Evolutionary conservation across 2,888 invertebrate genomes (phyloP).

Genomic region (Brenthis hecate): DNA sequence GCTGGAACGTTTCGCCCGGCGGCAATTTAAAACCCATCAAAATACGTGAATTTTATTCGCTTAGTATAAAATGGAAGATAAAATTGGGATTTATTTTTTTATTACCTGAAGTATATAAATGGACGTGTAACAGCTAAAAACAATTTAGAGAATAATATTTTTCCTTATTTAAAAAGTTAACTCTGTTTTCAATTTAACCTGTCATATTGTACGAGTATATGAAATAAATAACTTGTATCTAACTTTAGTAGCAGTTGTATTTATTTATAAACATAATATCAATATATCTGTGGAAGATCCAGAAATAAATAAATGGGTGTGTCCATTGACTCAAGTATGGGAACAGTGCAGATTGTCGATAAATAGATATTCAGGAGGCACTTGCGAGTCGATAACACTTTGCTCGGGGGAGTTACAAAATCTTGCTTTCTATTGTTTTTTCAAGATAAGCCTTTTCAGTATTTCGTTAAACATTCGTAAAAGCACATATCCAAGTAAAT

Average conservation of each 20-base stretch:
- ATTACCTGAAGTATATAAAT: background rate
- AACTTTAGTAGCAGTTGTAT: too few species aligned
- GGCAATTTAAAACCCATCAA: slow-evolving; percentile 31
- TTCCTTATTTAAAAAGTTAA: too few species aligned
- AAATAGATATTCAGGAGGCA: slow-evolving; percentile 36
- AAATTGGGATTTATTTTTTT: slow-evolving; percentile 16
- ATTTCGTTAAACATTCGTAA: slow-evolving; percentile 20
- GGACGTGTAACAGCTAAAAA: background rate
- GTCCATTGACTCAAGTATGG: slow-evolving; percentile 18
- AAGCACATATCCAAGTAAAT: slow-evolving; percentile 18
- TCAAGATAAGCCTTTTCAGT: slow-evolving; percentile 20
- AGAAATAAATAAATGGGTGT: background rate
- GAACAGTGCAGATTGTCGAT: slow-evolving; percentile 24
- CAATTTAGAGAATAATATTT: background rate
- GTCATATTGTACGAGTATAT: too few species aligned
- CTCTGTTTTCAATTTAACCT: too few species aligned
- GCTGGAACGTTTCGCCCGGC: slow-evolving; percentile 21
- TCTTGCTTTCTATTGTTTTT: slow-evolving; percentile 36
- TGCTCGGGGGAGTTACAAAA: slow-evolving; percentile 52
- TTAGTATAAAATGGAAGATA: slow-evolving; percentile 15
- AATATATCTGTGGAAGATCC: too few species aligned
- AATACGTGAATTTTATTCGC: slow-evolving; percentile 26
- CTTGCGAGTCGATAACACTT: slow-evolving; percentile 43
- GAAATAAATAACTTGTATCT: too few species aligned
- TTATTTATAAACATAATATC: too few species aligned